Evolutionary conservation across 2,888 invertebrate genomes (phyloP), one percentile per base, ranked within the genome.

Genomic region (Microctonus brassicae): DNA sequence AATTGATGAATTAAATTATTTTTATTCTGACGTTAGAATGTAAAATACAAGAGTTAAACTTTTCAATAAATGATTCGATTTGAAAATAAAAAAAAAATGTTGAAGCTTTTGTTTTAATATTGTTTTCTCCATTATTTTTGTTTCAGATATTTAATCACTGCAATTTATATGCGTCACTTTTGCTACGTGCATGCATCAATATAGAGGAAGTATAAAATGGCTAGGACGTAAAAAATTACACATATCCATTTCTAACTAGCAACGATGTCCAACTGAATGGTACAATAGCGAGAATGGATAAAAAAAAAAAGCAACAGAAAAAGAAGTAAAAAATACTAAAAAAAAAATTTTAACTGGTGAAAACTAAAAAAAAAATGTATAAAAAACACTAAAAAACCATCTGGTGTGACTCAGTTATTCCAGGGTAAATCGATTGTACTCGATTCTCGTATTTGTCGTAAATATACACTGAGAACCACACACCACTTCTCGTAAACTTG

Each of bases 401-500:
- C 61, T 36, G 69, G 7, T 11, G 52, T 53, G 20, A 62, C 26
- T 13, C n/a, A 17, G 29, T 62, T 53, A 62, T 60, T 69, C 22
- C 34, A 53, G 52, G 53, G 3, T 52, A 55, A 62, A 69, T 62
- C 61, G 60, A 71, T 68, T 61, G 70, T 72, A 64, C 20, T 13
- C 67, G 69, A 73, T 74, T 73, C 72, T 62, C 53, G 75, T 74
- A 66, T 73, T 73, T 57, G 70, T 70, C 69, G 73, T 77, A 75
- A 74, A 75, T 76, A 71, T n/a, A n/a, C n/a, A n/a, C n/a, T n/a
- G n/a, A n/a, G n/a, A n/a, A n/a, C n/a, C n/a, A n/a, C n/a, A n/a
- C n/a, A n/a, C n/a, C n/a, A n/a, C n/a, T n/a, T n/a, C n/a, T n/a
- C 75, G 70, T 75, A 77, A 77, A 75, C 62, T 39, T 63, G 11